Percentiles rank a stretch among this genome's conserved stretches.
phyloP scores from a whole-genome alignment of 2,888 invertebrate species.

The Andrena praecox region DNA sequence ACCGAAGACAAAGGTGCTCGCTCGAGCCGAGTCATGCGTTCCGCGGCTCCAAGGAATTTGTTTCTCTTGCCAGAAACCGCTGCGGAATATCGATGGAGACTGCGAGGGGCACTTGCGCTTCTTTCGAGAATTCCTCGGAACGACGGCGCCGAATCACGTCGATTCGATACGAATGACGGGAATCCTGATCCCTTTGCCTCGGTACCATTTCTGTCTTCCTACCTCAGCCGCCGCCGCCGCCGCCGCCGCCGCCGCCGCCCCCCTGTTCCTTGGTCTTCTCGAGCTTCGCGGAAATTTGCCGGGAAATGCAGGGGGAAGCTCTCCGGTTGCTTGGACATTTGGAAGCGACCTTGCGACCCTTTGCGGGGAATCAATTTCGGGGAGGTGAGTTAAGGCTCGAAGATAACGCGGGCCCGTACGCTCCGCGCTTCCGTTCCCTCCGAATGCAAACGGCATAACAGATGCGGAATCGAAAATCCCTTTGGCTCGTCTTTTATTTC shows the following conservation, averaged over 20 bases:
- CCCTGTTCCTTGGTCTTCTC: not conserved
- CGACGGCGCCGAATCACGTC: slow-evolving; percentile 1
- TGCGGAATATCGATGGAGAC: too few species aligned
- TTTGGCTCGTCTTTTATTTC: not conserved
- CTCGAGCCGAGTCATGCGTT: not conserved
- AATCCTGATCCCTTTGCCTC: slow-evolving; percentile 22
- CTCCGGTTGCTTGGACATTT: slow-evolving; percentile 25
- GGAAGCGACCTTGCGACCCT: slow-evolving; percentile 19
- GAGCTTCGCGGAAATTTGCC: slow-evolving; percentile 16
- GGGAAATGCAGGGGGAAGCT: not conserved
- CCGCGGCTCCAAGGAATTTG: not conserved
- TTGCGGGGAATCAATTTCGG: slow-evolving; percentile 34
- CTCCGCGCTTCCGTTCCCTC: not conserved
- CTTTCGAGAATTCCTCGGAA: not conserved
- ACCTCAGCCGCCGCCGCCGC: not conserved
- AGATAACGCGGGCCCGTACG: slow-evolving; percentile 2
- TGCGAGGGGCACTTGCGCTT: not conserved
- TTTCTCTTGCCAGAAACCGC: not conserved
- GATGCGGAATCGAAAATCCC: not conserved
- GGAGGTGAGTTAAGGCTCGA: slow-evolving; percentile 22
- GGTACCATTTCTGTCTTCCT: not conserved
- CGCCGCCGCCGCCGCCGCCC: not conserved
- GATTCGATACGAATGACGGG: slow-evolving; percentile 25
- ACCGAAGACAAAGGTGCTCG: not conserved
- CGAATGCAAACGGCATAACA: slow-evolving; percentile 7